phyloP scores from a whole-genome alignment of 2,888 invertebrate species.

The Automeris io region DNA sequence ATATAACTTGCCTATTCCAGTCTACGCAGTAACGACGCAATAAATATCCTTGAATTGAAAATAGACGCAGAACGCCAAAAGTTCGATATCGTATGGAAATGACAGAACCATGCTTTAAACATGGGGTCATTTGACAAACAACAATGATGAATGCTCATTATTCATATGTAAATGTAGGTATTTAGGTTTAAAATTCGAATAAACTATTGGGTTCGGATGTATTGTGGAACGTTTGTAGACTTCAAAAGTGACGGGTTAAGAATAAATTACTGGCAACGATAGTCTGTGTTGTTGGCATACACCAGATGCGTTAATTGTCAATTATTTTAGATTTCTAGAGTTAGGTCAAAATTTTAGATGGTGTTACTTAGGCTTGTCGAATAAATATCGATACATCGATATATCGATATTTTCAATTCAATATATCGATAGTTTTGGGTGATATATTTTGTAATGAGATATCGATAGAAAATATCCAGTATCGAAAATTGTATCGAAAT shows the following conservation, averaged over 20 bases:
- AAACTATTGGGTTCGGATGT: constrained; percentile 1
- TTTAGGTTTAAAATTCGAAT: constrained; percentile 8
- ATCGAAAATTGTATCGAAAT: no score
- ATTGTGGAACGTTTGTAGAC: neutral
- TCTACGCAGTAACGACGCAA: constrained; percentile 17
- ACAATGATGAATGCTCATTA: constrained; percentile 16
- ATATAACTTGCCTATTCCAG: neutral
- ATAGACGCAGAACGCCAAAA: constrained; percentile 33
- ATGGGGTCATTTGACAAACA: constrained; percentile 21
- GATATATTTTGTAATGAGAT: no score
- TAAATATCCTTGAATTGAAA: constrained; percentile 48
- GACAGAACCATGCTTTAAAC: constrained; percentile 20
- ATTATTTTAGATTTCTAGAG: no score
- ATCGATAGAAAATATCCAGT: no score
- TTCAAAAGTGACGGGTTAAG: neutral
- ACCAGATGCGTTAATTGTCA: neutral
- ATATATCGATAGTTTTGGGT: no score
- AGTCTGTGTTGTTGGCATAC: no score
- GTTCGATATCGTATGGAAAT: constrained; percentile 54
- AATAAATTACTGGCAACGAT: neutral
- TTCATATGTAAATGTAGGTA: constrained; percentile 7
- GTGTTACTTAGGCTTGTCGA: no score
- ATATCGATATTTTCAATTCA: no score
- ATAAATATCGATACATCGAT: no score
- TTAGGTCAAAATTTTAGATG: no score